Conservation (phyloP, 2,888 invertebrate genomes). For the Ophonus ardosiacus region DNA sequence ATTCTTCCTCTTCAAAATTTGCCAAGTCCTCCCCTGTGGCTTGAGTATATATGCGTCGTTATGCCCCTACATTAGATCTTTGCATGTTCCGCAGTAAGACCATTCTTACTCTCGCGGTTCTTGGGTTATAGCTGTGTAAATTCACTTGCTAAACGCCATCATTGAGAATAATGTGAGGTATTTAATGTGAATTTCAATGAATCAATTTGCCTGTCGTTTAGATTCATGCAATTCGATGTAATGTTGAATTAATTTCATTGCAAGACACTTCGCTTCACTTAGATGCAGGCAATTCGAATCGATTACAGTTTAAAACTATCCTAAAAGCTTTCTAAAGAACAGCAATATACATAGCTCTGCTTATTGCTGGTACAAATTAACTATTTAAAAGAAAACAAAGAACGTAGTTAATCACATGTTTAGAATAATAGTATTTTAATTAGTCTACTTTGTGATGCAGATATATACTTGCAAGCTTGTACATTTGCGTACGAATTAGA, state of each 20-base stretch:
- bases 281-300: background rate
- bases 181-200: conserved; percentile 34
- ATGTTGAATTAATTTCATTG: conserved; percentile 26
- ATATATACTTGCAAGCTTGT: no score
- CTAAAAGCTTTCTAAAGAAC: background rate
- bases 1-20: background rate
- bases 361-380: background rate
- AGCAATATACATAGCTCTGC: background rate
- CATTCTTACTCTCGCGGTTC: conserved; percentile 1
- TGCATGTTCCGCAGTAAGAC: background rate
- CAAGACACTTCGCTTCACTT: background rate
- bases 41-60: conserved; percentile 21
- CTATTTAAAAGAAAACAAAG: background rate
- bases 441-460: no score
- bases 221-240: conserved; percentile 17
- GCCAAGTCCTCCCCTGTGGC: background rate
- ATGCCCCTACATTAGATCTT: conserved; percentile 11
- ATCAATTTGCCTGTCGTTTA: conserved; percentile 36
- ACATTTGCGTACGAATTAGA: no score
- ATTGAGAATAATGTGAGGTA: conserved; percentile 12
- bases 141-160: conserved; percentile 17
- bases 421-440: no score
- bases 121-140: conserved; percentile 29
- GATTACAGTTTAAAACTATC: background rate
- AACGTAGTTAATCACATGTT: no score